Evolutionary conservation across 2,797 vertebrate species (phyloP).

Genomic region (Chaetodon trifasciatus): DNA sequence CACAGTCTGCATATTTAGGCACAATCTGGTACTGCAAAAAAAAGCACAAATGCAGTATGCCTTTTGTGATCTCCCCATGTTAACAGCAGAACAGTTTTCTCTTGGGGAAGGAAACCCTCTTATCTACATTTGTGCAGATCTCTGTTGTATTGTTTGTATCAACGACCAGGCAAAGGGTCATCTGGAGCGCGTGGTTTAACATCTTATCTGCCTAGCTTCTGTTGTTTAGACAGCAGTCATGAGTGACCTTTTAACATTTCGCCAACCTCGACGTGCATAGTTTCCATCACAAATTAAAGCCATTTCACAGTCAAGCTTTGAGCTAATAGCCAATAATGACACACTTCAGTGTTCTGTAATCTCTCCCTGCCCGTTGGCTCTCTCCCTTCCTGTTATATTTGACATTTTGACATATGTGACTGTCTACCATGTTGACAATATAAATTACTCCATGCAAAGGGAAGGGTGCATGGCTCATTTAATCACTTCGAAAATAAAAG

Average conservation of each 20-base stretch:
- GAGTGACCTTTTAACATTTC: slow-evolving; percentile 47
- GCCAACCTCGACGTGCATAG: not conserved
- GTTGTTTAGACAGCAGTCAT: slow-evolving; percentile 33
- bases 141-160: slow-evolving; percentile 6
- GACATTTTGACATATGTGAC: slow-evolving; percentile 53
- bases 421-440: slow-evolving; percentile 36
- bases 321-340: slow-evolving; percentile 46
- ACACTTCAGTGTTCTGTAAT: slow-evolving; percentile 50
- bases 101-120: not conserved
- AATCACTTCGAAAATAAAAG: slow-evolving; percentile 54
- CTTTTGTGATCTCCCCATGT: not conserved
- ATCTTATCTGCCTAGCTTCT: slow-evolving; percentile 20
- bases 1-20: not conserved
- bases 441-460: slow-evolving; percentile 54
- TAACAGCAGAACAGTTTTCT: not conserved
- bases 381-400: slow-evolving; percentile 51
- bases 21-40: not conserved
- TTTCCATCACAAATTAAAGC: slow-evolving; percentile 40
- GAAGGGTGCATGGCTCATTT: slow-evolving; percentile 37
- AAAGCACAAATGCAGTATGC: not conserved
- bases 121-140: slow-evolving; percentile 29
- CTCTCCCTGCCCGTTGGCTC: slow-evolving; percentile 38
- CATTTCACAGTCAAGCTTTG: slow-evolving; percentile 32
- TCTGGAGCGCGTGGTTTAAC: slow-evolving; percentile 10
- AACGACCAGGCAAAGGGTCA: slow-evolving; percentile 20